Evolutionary conservation across 2,888 invertebrate genomes (phyloP).

Genomic region (Disparrhopalites patrizii): DNA sequence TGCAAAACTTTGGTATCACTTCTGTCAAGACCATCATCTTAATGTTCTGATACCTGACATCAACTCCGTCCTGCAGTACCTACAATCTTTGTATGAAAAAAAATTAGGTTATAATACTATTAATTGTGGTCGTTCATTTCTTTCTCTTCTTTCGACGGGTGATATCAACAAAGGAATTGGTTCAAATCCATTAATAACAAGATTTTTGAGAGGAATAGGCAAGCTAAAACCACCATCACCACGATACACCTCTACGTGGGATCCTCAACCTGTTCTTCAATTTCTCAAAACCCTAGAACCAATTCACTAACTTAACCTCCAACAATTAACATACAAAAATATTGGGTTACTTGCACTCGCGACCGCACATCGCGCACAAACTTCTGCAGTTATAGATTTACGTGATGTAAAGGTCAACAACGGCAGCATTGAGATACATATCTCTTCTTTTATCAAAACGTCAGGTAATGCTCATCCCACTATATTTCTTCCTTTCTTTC

Average conservation of each 20-base stretch:
- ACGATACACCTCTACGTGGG: slow-evolving; percentile 27
- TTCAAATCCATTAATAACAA: slow-evolving; percentile 10
- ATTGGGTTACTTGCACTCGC: slow-evolving; percentile 26
- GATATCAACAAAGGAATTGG: slow-evolving; percentile 12
- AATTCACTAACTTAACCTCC: slow-evolving; percentile 4
- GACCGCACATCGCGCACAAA: slow-evolving; percentile 32
- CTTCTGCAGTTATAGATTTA: slow-evolving; percentile 15
- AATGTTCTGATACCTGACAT: neutral
- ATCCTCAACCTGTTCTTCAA: slow-evolving; percentile 19
- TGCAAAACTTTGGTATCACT: slow-evolving; percentile 20
- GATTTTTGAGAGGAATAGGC: slow-evolving; percentile 29
- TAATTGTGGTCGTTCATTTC: slow-evolving; percentile 28
- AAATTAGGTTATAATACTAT: slow-evolving; percentile 28
- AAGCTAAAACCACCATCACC: slow-evolving; percentile 22
- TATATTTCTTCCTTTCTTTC: slow-evolving; percentile 16
- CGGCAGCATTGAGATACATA: slow-evolving; percentile 10
- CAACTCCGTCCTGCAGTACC: neutral
- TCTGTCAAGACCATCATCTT: neutral
- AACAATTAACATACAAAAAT: slow-evolving; percentile 22
- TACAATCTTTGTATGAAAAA: slow-evolving; percentile 10
- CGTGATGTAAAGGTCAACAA: slow-evolving; percentile 12
- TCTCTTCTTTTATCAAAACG: slow-evolving; percentile 20
- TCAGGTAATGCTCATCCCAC: slow-evolving; percentile 13
- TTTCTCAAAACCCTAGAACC: slow-evolving; percentile 1
- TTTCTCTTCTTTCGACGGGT: slow-evolving; percentile 20